These are phyloP conservation scores for Mormyrops boulengeri DNA, from an alignment of 2,797 vertebrate species.

Conservation along the genomic window DNA sequence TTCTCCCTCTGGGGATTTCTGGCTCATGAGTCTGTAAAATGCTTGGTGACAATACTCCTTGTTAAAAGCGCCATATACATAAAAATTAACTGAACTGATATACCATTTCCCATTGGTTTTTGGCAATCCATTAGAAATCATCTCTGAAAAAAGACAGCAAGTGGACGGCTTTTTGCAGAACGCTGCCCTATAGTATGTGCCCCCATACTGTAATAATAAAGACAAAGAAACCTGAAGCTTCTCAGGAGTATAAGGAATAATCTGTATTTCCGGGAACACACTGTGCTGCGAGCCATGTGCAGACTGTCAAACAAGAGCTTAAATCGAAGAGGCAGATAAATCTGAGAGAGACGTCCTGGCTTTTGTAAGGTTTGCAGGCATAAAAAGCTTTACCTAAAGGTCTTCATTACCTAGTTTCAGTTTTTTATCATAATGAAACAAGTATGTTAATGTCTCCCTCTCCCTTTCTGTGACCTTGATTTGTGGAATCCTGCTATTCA, in stretches of 20 bases:
- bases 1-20: neutral
- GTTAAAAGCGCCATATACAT: neutral
- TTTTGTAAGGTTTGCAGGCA: neutral
- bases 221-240: neutral
- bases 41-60: neutral
- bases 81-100: neutral
- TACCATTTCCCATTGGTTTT: neutral
- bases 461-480: neutral
- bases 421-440: neutral
- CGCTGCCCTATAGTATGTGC: neutral
- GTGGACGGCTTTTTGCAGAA: neutral
- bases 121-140: neutral
- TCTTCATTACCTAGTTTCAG: neutral
- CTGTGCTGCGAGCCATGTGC: neutral
- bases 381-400: neutral
- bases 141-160: neutral
- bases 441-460: neutral
- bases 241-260: neutral
- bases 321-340: neutral
- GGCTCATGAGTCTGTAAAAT: neutral
- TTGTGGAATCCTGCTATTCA: neutral
- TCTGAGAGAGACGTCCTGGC: neutral
- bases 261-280: neutral
- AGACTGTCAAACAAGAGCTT: neutral
- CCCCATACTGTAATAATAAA: neutral